Evolutionary conservation across 1,140 invertebrate species (phyloP).

Genomic region (Micrasema minimum): DNA sequence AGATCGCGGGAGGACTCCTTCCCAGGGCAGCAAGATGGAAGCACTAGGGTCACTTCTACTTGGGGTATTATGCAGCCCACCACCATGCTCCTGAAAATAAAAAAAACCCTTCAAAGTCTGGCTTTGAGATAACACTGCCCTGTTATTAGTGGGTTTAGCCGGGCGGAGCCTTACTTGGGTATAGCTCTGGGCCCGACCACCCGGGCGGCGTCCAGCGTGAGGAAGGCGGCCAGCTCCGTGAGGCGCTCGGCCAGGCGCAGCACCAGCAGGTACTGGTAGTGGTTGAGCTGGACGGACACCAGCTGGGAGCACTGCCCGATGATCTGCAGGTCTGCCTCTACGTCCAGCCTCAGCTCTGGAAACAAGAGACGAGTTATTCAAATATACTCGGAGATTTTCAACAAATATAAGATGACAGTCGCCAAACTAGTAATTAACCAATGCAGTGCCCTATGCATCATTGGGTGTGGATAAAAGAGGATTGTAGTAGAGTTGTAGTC

Average conservation of each 20-base stretch:
- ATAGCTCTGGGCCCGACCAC: constrained; percentile 61
- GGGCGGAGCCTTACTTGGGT: constrained; percentile 39
- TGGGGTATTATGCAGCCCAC: constrained; percentile 83
- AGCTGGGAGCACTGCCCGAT: constrained; percentile 81
- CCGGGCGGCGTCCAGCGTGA: constrained; percentile 81
- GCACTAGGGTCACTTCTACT: constrained; percentile 87
- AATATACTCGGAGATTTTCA: not conserved
- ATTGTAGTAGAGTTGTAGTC: not conserved
- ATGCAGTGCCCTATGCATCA: no score
- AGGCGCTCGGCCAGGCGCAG: constrained; percentile 85
- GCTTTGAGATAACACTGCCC: no score
- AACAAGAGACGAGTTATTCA: constrained; percentile 2
- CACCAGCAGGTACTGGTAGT: constrained; percentile 92
- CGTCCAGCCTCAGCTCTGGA: constrained; percentile 45
- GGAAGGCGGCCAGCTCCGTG: constrained; percentile 80
- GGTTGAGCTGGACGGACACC: constrained; percentile 88
- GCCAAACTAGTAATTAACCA: no score
- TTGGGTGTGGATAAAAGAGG: no score
- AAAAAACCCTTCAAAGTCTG: no score
- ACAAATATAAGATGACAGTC: no score
- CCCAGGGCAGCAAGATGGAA: constrained; percentile 82
- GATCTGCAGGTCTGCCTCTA: constrained; percentile 72
- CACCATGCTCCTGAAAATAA: constrained; percentile 70
- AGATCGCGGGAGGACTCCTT: constrained; percentile 85
- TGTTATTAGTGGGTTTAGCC: not conserved